Base-by-base conservation (phyloP, 2,888 invertebrate species). In the Psylliodes chrysocephalus region DNA sequence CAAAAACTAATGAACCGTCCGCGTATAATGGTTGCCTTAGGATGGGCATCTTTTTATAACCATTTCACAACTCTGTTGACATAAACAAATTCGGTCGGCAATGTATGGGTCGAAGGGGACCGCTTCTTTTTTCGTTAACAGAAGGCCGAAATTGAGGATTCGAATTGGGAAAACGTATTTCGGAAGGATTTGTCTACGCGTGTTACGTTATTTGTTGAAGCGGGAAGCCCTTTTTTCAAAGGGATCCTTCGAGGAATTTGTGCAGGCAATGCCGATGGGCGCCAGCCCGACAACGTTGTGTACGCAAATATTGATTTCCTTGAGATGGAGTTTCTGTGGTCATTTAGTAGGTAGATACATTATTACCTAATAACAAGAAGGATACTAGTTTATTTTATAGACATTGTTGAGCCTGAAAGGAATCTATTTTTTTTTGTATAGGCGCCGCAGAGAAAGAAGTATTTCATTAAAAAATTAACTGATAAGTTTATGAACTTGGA, bases 51-150 rank as follows among this genome's bases (percentile, higher is more conserved):
- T 33, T 57, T 57, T 42, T 49, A 57, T 33, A 44, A 35, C 10
- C 47, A 19, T 18, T 47, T 49, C 18, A 49, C 46, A 56, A 33
- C 22, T 14, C 12, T 30, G 25, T 38, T 49, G 57, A 38, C 49
- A 47, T 57, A 47, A 17, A 57, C 57, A 49, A 47, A 56, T 57
- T 57, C 19, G 6, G 19, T 38, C 10, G 19, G 17, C 38, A 18
- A 18, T 18, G 22, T 4, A 22, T 6, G 6, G 22, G 6, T 6
- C 22, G 22, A 22, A 15, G 30, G 56, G 56, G 56, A 56, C 46
- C 47, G 17, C 22, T 33, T 19, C n/a, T 6, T 19, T 30, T 47
- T 14, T 57, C n/a, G 17, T 33, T 12, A 18, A 12, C 5, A 33
- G 38, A 57, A 33, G 19, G 33, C 25, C 57, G 28, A 49, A n/a